Percentiles rank a stretch among this genome's conserved stretches.
Evolutionary conservation across 2,888 invertebrate species (phyloP).

Genomic region (Rhopalosiphum nymphaeae): DNA sequence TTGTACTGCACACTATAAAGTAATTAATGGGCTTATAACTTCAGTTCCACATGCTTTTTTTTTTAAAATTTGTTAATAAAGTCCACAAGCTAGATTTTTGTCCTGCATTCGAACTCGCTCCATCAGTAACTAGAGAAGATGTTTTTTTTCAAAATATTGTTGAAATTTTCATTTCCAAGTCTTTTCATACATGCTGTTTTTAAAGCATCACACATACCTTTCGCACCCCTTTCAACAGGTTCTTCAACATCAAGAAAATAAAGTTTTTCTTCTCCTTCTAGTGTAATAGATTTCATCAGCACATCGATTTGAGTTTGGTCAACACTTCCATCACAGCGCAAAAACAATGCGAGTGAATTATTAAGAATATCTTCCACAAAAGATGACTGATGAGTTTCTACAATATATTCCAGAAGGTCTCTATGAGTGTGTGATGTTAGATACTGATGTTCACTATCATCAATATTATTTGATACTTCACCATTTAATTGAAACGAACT

Average conservation of each 20-base stretch:
- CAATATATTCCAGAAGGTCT: background rate
- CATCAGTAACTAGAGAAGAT: background rate
- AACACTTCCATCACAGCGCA: constrained; percentile 4
- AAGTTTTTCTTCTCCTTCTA: background rate
- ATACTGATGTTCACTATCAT: constrained; percentile 7
- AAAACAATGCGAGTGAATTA: background rate
- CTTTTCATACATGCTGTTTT: background rate
- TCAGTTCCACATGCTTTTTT: background rate
- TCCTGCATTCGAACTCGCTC: background rate
- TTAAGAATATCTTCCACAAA: background rate
- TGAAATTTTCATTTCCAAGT: background rate
- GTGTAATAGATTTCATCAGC: background rate
- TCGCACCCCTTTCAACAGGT: no score
- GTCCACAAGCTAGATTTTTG: background rate
- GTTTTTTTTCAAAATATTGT: background rate
- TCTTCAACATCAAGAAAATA: no score
- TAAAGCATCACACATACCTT: no score
- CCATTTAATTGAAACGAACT: background rate
- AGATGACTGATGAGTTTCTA: background rate
- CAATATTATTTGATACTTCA: background rate
- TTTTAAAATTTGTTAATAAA: background rate
- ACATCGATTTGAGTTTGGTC: background rate
- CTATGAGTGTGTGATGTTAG: background rate
- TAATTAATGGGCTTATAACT: background rate
- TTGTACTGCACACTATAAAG: background rate